Evolutionary conservation across 2,888 invertebrate species (phyloP), one percentile per base, ranked within the genome.

Genomic region (Cerastis leucographa): DNA sequence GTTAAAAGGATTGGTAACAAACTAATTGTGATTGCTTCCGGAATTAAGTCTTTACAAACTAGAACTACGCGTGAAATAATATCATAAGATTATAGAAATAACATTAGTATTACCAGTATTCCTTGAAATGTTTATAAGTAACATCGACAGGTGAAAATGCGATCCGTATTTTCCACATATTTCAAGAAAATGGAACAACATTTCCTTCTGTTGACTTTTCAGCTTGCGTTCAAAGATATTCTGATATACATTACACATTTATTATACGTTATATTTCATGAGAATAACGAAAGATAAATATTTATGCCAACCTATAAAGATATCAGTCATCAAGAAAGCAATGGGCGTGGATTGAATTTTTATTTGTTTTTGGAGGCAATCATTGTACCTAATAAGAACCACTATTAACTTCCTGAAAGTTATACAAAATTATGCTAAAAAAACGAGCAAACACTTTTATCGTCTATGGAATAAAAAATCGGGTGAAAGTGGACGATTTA

Each of bases 181-280:
- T 61, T 83, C 71, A 77, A 56, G 46, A 71, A 82, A 82, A 78
- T 78, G 59, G 78, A 59, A 44, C 73, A 67, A 51, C 70, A 71
- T 82, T 82, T 82, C 46, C 71, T 74, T 64, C 6, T 59, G 67
- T 74, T 81, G 74, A 68, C 42, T 71, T 68, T 70, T 11, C 64
- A 78, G 74, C 46, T 74, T 54, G 59, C 42, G 56, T 67, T 61
- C 49, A 61, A 74, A 71, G 46, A 68, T 71, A 74, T 80, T 71
- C 70, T 54, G 78, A 66, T 25, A 66, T 51, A 59, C 40, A 68
- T 62, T 68, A 42, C 6, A 64, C 25, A 73, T 79, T 79, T 68
- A 68, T 44, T 79, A 46, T 74, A 42, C 35, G 35, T 56, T 71
- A 19, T 56, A 54, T 67, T 80, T 67, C 35, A 35, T 19, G 51